Evolutionary conservation across 1,140 invertebrate species (phyloP), one percentile per base, ranked within the genome.

Genomic region (Drosophila ogumai): DNA sequence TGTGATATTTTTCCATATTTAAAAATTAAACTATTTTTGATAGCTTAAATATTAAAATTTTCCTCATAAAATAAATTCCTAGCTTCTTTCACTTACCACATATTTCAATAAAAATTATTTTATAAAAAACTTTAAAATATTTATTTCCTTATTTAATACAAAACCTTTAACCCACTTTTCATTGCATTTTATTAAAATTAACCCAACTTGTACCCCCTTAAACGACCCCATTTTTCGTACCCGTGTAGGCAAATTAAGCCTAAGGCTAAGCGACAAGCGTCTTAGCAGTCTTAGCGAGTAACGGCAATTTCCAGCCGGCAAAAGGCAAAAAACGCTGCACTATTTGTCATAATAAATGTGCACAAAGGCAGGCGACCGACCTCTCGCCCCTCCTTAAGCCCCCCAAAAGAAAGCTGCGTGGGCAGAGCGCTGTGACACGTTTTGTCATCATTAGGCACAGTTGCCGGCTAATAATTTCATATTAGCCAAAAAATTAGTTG

Each of bases 381-480:
- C 34, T 17, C 34, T n/a, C 25, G 6, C 7, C 10, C 64, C 34
- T 5, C 58, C 22, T 38, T 10, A 10, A 31, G 31, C 13, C 50
- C 52, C 25, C 12, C 46, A 19, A 76, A 86, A 87, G 85, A 90
- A 87, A 87, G 76, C 72, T 41, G 87, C 68, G 88, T 91, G 81
- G 88, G 88, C 79, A 47, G 81, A 66, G 81, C 81, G 65, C 64
- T 91, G 78, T 91, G 88, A 91, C 88, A 91, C 84, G 91, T 91
- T 91, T 91, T 91, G 84, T 91, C 88, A 91, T 91, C 88, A 91
- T 91, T 91, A 91, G 88, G 71, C 80, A 81, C 88, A 90, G 85
- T 90, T 86, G 86, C 81, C 82, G 86, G 81, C 81, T 90, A 90
- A 90, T 90, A 90, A 90, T 90, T 90, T 90, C 81, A 90, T 90